Evolutionary conservation across 1,140 invertebrate genomes (phyloP), one percentile per base, ranked within the genome.

Genomic region (Leptopilina clavipes): DNA sequence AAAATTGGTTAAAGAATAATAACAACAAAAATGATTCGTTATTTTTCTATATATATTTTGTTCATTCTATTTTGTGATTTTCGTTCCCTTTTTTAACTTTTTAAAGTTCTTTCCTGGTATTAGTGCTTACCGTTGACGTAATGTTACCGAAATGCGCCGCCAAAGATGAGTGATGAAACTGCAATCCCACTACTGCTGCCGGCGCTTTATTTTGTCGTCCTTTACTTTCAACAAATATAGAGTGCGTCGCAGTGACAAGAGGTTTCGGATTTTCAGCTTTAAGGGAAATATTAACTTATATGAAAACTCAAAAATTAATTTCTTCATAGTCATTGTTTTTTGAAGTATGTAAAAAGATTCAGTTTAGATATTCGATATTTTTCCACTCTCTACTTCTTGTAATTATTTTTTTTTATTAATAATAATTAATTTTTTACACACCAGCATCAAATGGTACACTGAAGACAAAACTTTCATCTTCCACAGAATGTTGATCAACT

Each of bases 381-480:
- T n/a, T n/a, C n/a, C n/a, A n/a, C 6, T 31, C 1, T 31, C 43
- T 44, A 44, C 9, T 44, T 44, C 10, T 44, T 44, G 1, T 6
- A 9, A 12, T 44, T 44, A 9, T 44, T 44, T 44, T n/a, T n/a
- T n/a, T n/a, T n/a, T n/a, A n/a, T n/a, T n/a, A n/a, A 14, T n/a
- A 45, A 14, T 1, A 45, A 45, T 14, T 45, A n/a, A 45, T 10
- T 14, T 65, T 79, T 45, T 19, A 81, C 88, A 85, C 91, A 92
- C 93, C 95, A 80, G 94, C 95, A 85, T 96, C 93, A 83, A 96
- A 97, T 3, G 97, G 96, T 9, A 98, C 96, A 74, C 96, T 97
- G 87, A 96, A 98, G 0, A 98, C 96, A 87, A 98, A 98, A 83
- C 96, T 97, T 79, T 97, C 95, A 0, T 95, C 94, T 84, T 97